Evolutionary conservation across 2,888 invertebrate species (phyloP), one percentile per base, ranked within the genome.

Genomic region (Drosophila paramelanica): DNA sequence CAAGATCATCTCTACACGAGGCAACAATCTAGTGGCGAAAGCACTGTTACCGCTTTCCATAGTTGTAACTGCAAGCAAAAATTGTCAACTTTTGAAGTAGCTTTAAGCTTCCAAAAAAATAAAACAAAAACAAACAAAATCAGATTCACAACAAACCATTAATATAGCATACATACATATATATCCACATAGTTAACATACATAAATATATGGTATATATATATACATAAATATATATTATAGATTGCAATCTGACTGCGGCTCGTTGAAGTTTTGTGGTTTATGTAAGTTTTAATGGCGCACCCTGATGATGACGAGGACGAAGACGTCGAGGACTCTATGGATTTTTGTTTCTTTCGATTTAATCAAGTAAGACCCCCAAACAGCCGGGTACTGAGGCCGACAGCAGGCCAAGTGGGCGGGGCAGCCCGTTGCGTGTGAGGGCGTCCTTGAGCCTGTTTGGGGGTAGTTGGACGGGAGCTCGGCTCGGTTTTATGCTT

Each of bases 281-380:
- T 82, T 67, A 80, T 83, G 69, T 62, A 64, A 67, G 67, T 58
- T 78, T 81, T 77, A 77, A 77, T 84, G 79, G 79, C 68, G 60
- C 49, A 66, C 60, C 62, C 51, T 45, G 70, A 47, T 41, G 75
- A 55, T 57, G 62, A 57, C 51, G 71, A 47, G 52, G 70, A 23
- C 55, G 53, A 11, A 14, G 47, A 7, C 20, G 13, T 11, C 6
- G 46, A 36, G 41, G 42, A 36, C 60, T 46, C 77, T 65, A 65
- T 77, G 73, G 78, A 77, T 70, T 67, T 73, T 33, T 36, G 5
- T 36, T 33, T 10, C 36, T 36, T 67, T 67, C 62, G 76, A 81
- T 79, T 62, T 73, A 80, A 82, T 82, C 83, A 69, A 66, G 69
- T 57, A 31, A 25, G 52, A 17, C 38, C 17, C 47, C 17, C 8